Base-by-base conservation (phyloP, 2,113 vertebrate species). In the Clarias macrocephalus region DNA sequence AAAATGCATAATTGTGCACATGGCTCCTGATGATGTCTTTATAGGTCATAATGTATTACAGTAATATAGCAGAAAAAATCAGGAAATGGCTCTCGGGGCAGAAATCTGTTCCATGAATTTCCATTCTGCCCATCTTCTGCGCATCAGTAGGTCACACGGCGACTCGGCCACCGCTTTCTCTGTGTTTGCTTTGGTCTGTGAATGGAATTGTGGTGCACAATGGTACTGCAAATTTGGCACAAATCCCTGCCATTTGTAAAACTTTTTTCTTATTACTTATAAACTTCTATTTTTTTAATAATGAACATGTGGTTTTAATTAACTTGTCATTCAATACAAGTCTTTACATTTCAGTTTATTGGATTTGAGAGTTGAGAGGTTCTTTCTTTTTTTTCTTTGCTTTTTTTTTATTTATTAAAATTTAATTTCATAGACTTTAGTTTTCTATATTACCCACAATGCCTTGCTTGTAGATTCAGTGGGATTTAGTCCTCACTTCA, bases 51-150 rank as follows among this genome's bases (percentile, higher is more conserved):
- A 65, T 65, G 63, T 12, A 25, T 77, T 30, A 37, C 76, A 87
- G 82, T 87, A 82, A 82, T 19, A 76, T 76, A 79, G 80, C 6
- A 70, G 28, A 68, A 83, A 86, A 86, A 37, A 23, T 33, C 81
- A 37, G 25, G 28, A 84, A 42, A 59, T 9, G 25, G 60, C 56
- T 83, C 33, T 60, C 65, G 80, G 72, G 13, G 42, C 21, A 80
- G 56, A 79, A 3, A 11, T 60, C 73, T 86, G 79, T 21, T 72
- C 57, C 30, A 66, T 57, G 57, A 68, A 60, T n/a, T 80, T 85
- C 66, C n/a, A 23, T 42, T 75, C 25, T 16, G 56, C n/a, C n/a
- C n/a, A 60, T 60, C 30, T 65, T 75, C 72, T 52, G 52, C 73
- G 28, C 42, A 63, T 37, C n/a, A 13, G 81, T 21, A 23, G 68